phyloP scores from a whole-genome alignment of 2,888 invertebrate species.

The Polydesmus complanatus region DNA sequence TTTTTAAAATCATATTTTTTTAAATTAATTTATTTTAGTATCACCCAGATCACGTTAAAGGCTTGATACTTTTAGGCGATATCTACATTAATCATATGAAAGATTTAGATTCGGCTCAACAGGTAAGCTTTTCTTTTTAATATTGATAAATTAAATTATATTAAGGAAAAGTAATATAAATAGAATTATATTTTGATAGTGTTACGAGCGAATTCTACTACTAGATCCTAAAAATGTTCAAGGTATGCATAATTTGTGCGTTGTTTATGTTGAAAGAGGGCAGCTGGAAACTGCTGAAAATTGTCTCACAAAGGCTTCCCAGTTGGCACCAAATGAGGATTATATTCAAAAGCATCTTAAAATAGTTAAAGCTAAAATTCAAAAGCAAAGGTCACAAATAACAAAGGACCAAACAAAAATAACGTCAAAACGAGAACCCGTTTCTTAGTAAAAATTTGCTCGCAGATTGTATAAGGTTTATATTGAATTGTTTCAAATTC shows the following conservation, averaged over 20 bases:
- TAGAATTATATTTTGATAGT: slow-evolving; percentile 42
- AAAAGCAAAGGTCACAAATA: background rate
- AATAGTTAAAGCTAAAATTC: slow-evolving; percentile 49
- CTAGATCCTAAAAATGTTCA: slow-evolving; percentile 83
- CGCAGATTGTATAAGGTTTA: too few relatives aligned
- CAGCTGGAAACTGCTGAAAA: slow-evolving; percentile 67
- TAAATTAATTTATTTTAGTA: slow-evolving; percentile 38
- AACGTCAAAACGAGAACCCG: too few relatives aligned
- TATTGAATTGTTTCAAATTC: too few relatives aligned
- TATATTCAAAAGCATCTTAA: slow-evolving; percentile 80
- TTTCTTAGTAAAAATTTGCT: too few relatives aligned
- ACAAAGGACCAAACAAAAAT: background rate
- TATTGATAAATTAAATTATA: background rate
- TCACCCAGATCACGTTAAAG: slow-evolving; percentile 88
- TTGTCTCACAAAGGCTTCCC: slow-evolving; percentile 66
- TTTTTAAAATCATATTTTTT: background rate
- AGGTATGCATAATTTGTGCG: slow-evolving; percentile 89
- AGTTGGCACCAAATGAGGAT: slow-evolving; percentile 73
- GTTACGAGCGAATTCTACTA: slow-evolving; percentile 74
- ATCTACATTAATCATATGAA: slow-evolving; percentile 92
- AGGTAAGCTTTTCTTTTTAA: slow-evolving; percentile 45
- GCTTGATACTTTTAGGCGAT: slow-evolving; percentile 81
- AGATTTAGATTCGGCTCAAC: slow-evolving; percentile 84
- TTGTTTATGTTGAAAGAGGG: slow-evolving; percentile 85
- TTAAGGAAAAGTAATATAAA: background rate